phyloP scores from a whole-genome alignment of 2,797 vertebrate genomes.

The Notoglanidium macrostoma region DNA sequence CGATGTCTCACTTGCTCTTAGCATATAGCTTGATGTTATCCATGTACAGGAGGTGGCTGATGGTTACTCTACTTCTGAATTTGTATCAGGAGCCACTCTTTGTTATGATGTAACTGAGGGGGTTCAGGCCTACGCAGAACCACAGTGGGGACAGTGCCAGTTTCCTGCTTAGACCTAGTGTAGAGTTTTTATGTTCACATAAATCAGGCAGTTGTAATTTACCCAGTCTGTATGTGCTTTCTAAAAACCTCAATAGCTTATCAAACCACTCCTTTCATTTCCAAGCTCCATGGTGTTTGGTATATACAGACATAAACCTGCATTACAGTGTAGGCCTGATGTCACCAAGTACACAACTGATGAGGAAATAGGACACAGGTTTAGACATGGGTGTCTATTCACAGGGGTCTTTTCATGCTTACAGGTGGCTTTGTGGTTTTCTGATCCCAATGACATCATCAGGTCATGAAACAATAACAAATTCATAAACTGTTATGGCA shows the following conservation, averaged over 20 bases:
- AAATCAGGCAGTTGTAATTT: not conserved
- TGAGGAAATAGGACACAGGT: not conserved
- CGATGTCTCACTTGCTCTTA: too few relatives aligned
- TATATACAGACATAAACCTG: too few relatives aligned
- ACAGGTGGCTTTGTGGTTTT: not conserved
- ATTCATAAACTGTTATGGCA: not conserved
- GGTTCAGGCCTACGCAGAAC: not conserved
- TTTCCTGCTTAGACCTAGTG: not conserved
- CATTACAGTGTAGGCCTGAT: not conserved
- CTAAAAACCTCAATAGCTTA: not conserved
- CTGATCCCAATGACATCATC: not conserved
- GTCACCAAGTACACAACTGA: not conserved
- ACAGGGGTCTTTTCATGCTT: not conserved
- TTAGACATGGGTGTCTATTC: not conserved
- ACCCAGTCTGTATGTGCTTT: not conserved
- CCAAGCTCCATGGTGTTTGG: not conserved
- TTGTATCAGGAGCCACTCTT: too few relatives aligned
- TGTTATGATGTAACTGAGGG: too few relatives aligned
- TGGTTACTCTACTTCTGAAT: too few relatives aligned
- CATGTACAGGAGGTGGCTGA: too few relatives aligned
- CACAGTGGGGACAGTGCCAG: too few relatives aligned
- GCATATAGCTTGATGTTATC: too few relatives aligned
- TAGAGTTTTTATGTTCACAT: not conserved
- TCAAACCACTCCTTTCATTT: not conserved
- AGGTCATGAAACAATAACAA: not conserved